A percentile compares a stretch with the other conserved stretches of the same genome.
Evolutionary conservation across 2,113 vertebrate genomes (phyloP).

Genomic region (Mustela nigripes): DNA sequence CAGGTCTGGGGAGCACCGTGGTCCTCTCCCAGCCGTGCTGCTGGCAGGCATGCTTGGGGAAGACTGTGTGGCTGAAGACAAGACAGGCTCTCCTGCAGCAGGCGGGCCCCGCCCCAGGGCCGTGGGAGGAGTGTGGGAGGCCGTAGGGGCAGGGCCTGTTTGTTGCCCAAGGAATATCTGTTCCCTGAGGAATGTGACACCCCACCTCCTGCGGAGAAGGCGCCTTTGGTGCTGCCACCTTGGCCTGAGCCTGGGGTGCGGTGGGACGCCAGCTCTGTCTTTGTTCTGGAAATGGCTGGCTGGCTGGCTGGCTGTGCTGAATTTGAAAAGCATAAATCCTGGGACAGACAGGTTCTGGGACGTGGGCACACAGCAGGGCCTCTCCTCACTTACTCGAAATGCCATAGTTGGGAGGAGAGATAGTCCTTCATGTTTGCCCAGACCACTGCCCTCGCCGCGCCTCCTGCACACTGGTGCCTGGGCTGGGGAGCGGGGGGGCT

Average conservation of each 20-base stretch:
- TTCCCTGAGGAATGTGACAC: neutral
- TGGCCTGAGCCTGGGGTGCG: accelerated
- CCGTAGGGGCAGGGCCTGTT: neutral
- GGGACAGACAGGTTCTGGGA: neutral
- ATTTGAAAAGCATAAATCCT: neutral
- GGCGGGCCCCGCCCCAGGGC: neutral
- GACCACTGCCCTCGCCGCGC: neutral
- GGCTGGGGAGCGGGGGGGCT: too few species aligned
- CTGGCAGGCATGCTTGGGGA: accelerated
- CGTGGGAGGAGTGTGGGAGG: accelerated
- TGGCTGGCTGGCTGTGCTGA: slow-evolving; percentile 4
- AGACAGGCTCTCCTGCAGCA: accelerated
- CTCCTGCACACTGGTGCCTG: neutral
- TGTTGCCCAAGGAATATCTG: neutral
- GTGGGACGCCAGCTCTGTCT: neutral
- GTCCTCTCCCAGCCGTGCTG: neutral
- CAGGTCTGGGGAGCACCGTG: accelerated
- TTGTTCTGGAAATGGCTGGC: slow-evolving; percentile 41
- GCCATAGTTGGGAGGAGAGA: accelerated
- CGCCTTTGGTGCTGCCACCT: neutral
- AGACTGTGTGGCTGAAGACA: accelerated
- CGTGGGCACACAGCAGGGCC: accelerated
- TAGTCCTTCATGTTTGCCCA: accelerated
- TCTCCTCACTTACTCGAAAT: neutral
- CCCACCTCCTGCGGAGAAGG: neutral